Percentiles rank a stretch among this genome's conserved stretches.
These are phyloP conservation scores for Luffia ferchaultella DNA, from an alignment of 2,888 invertebrate genomes.

Conservation along the genomic window DNA sequence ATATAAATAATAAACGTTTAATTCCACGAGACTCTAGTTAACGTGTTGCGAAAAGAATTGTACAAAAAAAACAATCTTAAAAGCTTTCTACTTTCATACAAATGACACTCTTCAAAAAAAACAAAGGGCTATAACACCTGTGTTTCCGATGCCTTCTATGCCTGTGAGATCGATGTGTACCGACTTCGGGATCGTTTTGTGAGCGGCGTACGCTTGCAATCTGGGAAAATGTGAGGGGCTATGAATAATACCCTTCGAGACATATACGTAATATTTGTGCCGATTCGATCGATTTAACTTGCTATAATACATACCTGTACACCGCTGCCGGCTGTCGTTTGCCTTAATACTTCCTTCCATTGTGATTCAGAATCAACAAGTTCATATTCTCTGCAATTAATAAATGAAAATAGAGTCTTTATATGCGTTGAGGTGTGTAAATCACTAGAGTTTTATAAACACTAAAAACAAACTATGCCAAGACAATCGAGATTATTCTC, in stretches of 20 bases:
- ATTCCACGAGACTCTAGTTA: background rate
- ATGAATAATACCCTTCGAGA: background rate
- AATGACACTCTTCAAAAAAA: background rate
- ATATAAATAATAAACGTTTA: background rate
- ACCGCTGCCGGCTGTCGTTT: slow-evolving; percentile 63
- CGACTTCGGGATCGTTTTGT: slow-evolving; percentile 52
- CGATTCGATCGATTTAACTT: background rate
- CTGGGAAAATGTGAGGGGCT: no score
- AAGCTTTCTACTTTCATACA: background rate
- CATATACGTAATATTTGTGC: background rate
- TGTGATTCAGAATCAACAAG: slow-evolving; percentile 88
- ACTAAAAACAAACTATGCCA: no score
- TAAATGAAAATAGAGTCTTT: background rate
- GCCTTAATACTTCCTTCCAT: slow-evolving; percentile 87
- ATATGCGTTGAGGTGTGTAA: no score
- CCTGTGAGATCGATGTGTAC: slow-evolving; percentile 65
- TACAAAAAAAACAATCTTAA: slow-evolving; percentile 5
- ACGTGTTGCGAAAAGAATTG: background rate
- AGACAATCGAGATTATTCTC: no score
- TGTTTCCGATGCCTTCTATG: slow-evolving; percentile 68
- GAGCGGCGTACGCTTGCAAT: slow-evolving; percentile 76
- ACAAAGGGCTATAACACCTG: slow-evolving; percentile 39
- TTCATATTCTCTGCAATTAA: slow-evolving; percentile 65
- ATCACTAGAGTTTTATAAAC: no score
- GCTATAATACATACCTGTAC: no score